phyloP scores from a whole-genome alignment of 2,888 invertebrate genomes.

The Drosophila lutescens region DNA sequence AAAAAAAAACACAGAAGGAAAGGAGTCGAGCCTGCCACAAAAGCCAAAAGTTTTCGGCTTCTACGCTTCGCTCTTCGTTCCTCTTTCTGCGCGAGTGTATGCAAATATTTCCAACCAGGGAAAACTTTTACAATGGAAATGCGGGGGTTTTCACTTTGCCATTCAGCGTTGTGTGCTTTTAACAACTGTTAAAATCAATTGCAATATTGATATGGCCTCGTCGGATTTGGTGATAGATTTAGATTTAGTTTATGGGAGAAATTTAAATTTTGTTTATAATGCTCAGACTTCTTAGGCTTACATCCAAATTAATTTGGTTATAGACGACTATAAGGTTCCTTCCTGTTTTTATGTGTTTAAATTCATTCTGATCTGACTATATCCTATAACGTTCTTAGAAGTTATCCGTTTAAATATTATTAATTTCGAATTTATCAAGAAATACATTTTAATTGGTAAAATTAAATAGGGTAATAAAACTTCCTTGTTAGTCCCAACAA shows the following conservation, averaged over 20 bases:
- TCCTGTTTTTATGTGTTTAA: too few species aligned
- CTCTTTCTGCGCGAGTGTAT: slow-evolving; percentile 50
- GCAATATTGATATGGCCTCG: slow-evolving; percentile 66
- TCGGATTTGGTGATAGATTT: slow-evolving; percentile 42
- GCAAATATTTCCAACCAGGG: slow-evolving; percentile 63
- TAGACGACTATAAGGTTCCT: too few species aligned
- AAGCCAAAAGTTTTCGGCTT: slow-evolving; percentile 53
- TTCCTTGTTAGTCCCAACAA: too few species aligned
- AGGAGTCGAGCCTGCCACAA: slow-evolving; percentile 37
- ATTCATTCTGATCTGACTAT: too few species aligned
- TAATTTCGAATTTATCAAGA: neutral
- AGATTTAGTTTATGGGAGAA: slow-evolving; percentile 22
- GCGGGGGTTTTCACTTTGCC: slow-evolving; percentile 41
- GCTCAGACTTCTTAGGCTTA: too few species aligned
- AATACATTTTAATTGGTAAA: too few species aligned
- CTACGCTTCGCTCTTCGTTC: slow-evolving; percentile 1
- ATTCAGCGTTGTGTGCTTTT: slow-evolving; percentile 56
- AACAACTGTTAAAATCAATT: slow-evolving; percentile 76
- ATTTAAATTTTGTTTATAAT: neutral
- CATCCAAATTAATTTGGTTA: too few species aligned
- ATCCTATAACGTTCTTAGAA: too few species aligned
- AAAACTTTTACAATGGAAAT: slow-evolving; percentile 64
- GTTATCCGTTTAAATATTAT: too few species aligned
- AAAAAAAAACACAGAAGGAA: slow-evolving; percentile 1
- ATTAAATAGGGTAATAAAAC: too few species aligned